Base-by-base conservation (phyloP, 2,113 vertebrate species). In the Heteronetta atricapilla region DNA sequence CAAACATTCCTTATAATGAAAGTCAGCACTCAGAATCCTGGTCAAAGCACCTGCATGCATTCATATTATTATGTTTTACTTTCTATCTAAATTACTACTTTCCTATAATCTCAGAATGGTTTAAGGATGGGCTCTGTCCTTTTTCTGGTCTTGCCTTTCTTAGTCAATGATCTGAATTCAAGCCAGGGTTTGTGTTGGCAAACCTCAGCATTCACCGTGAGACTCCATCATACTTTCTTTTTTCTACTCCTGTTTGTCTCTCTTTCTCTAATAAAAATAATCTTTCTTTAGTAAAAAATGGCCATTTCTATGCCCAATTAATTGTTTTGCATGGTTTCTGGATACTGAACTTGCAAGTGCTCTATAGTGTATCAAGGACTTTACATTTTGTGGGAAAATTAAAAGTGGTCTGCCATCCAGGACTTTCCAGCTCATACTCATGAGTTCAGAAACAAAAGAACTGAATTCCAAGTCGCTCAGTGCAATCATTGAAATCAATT, bases 301-400 rank as follows among this genome's bases (percentile, higher is more conserved):
- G 44, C 18, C 44, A 46, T 46, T 46, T 46, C 34, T 88, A 83
- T 48, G 7, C 0, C 3, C 15, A 8, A 34, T 86, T 94, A 48
- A 50, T 64, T 7, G 63, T 81, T 91, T 3, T 52, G 55, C 69
- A 84, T 68, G 48, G 33, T 28, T 73, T 91, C 76, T 70, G 91
- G 42, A 52, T 84, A 21, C 66, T 77, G 50, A 79, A 74, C 13
- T 69, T 88, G 84, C 38, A 89, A 86, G 29, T 82, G 15, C 33
- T 86, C 53, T 55, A 12, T 34, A 28, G 13, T 29, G 14, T 53
- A 46, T 50, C 0, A 0, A 95, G 83, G 10, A 7, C 34, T 95
- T 92, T n/a, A 40, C 31, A 50, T 84, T 60, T 70, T 88, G n/a
- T 52, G 56, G 55, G 56, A 82, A 88, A 96, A 93, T 31, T 89